Conservation (phyloP, 1,140 invertebrate species). For the Trialeurodes vaporariorum region DNA sequence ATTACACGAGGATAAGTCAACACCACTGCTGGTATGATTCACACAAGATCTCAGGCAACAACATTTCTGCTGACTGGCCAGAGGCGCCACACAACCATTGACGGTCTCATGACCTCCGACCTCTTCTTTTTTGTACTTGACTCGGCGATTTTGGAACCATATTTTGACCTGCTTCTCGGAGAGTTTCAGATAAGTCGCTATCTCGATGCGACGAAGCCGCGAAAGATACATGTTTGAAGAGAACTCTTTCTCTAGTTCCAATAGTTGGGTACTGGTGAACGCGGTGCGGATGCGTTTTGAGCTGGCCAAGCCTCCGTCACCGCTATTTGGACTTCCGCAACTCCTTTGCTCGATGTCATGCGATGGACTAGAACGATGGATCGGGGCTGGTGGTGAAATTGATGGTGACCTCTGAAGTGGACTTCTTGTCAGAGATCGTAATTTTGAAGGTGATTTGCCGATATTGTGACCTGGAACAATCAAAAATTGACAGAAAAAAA, state of each 20-base stretch:
- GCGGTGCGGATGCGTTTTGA: conserved; percentile 43
- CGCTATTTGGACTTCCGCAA: conserved; percentile 71
- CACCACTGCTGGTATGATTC: too few species aligned
- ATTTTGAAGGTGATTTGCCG: too few species aligned
- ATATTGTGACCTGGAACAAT: too few species aligned
- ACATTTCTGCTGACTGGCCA: background rate
- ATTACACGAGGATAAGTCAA: too few species aligned
- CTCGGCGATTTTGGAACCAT: conserved; percentile 97
- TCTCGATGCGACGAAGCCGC: conserved; percentile 92
- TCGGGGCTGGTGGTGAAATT: too few species aligned
- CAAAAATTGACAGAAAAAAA: too few species aligned
- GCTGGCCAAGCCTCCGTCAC: conserved; percentile 76
- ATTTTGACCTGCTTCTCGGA: conserved; percentile 98
- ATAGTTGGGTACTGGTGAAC: conserved; percentile 95
- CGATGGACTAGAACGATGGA: too few species aligned
- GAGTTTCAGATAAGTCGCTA: conserved; percentile 90
- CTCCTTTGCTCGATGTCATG: too few species aligned
- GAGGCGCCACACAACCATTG: too few species aligned
- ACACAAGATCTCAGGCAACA: background rate
- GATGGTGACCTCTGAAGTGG: too few species aligned
- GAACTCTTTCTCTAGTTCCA: conserved; percentile 97
- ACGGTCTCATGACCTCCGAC: background rate
- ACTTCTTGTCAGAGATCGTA: too few species aligned
- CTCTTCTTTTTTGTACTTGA: conserved; percentile 90
- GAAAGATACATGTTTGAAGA: conserved; percentile 98